Conservation (phyloP, 1,140 invertebrate genomes). For the Hesperophylax magnus region DNA sequence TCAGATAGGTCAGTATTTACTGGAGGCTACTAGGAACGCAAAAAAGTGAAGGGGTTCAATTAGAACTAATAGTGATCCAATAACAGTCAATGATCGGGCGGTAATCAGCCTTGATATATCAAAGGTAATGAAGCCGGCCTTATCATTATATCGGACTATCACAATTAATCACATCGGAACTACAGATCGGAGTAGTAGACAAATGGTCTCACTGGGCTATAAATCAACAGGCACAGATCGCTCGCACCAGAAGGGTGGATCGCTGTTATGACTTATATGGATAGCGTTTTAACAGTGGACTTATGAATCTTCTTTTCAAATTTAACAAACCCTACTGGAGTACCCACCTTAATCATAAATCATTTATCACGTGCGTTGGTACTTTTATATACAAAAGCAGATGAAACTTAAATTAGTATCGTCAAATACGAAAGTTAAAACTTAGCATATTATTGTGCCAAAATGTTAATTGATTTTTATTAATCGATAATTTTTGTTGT, state of each 20-base stretch:
- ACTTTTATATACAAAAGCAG: no score
- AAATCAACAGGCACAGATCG: conserved; percentile 20
- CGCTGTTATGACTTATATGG: neutral
- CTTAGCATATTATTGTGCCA: neutral
- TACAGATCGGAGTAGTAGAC: neutral
- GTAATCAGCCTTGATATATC: conserved; percentile 5
- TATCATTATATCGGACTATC: conserved; percentile 12
- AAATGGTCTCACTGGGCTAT: conserved; percentile 24
- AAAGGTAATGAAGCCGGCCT: conserved; percentile 15
- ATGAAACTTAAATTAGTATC: no score
- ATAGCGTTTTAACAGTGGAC: neutral
- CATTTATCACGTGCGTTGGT: neutral
- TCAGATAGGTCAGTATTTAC: no score
- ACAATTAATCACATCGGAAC: conserved; percentile 22
- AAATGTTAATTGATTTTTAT: neutral
- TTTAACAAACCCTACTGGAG: neutral
- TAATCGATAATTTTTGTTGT: neutral
- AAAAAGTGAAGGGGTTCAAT: neutral
- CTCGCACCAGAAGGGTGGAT: conserved; percentile 6
- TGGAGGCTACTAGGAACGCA: neutral
- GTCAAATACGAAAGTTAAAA: neutral
- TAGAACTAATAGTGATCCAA: neutral
- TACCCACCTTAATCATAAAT: neutral
- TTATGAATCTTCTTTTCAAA: neutral
- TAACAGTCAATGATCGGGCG: neutral